phyloP scores from a whole-genome alignment of 2,888 invertebrate genomes.

The Lamproptera curius region DNA sequence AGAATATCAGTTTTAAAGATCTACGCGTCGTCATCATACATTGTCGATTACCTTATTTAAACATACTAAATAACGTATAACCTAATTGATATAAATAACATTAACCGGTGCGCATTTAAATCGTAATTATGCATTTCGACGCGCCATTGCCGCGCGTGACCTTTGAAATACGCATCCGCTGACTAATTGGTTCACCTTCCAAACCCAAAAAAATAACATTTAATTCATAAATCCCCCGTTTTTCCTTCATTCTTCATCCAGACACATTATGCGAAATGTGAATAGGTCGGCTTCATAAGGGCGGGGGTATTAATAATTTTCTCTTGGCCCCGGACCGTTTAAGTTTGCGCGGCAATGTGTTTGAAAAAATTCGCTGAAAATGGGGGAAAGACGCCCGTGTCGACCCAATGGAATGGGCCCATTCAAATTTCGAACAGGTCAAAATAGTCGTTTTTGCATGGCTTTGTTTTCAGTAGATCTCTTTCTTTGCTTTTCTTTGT shows the following conservation, averaged over 20 bases:
- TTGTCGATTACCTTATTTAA: no score
- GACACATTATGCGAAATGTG: conserved; percentile 16
- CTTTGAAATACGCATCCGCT: no score
- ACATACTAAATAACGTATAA: no score
- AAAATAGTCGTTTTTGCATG: conserved; percentile 25
- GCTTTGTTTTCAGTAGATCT: conserved; percentile 18
- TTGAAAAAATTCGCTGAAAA: conserved; percentile 27
- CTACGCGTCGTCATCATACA: no score
- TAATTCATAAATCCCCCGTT: no score
- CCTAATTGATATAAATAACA: no score
- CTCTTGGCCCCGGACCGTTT: conserved; percentile 18
- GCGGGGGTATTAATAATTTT: background rate
- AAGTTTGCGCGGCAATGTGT: conserved; percentile 28
- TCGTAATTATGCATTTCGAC: no score
- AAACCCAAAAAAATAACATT: no score
- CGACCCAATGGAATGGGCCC: conserved; percentile 37
- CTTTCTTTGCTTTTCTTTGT: conserved; percentile 11
- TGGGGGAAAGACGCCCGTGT: conserved; percentile 42
- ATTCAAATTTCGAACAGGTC: conserved; percentile 38
- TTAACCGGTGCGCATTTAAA: no score
- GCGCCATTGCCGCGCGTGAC: no score
- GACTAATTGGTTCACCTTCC: no score
- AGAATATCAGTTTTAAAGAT: no score
- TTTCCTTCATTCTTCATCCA: conserved; percentile 15
- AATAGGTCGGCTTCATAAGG: conserved; percentile 7